phyloP scores from a whole-genome alignment of 2,888 invertebrate genomes.

The Saturnia japonica region DNA sequence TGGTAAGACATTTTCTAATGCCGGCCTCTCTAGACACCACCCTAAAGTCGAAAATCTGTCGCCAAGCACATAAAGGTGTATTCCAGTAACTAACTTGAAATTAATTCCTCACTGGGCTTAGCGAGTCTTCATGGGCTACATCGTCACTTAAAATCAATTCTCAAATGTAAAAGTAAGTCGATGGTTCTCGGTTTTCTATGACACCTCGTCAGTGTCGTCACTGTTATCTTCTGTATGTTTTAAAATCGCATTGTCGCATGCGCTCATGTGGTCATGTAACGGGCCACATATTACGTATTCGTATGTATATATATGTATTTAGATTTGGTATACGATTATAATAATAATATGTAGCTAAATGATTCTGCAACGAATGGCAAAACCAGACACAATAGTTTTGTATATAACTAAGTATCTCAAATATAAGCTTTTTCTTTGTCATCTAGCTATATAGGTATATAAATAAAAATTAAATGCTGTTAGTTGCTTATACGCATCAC shows the following conservation, averaged over 20 bases:
- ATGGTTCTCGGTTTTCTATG: not conserved
- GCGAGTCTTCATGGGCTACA: too few relatives aligned
- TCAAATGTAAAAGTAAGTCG: not conserved
- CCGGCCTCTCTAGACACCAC: too few relatives aligned
- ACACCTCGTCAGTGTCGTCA: not conserved
- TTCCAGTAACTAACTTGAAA: too few relatives aligned
- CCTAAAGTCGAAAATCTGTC: too few relatives aligned
- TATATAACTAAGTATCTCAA: not conserved
- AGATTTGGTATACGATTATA: conserved; percentile 25
- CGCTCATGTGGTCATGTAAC: conserved; percentile 34
- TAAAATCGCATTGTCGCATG: conserved; percentile 44
- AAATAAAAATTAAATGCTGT: too few relatives aligned
- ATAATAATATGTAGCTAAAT: not conserved
- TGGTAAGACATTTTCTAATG: too few relatives aligned
- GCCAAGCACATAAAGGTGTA: too few relatives aligned
- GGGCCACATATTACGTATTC: conserved; percentile 26
- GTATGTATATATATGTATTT: conserved; percentile 24
- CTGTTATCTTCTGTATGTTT: conserved; percentile 31
- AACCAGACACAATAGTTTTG: conserved; percentile 12
- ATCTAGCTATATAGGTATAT: too few relatives aligned
- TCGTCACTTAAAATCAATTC: too few relatives aligned
- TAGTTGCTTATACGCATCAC: too few relatives aligned
- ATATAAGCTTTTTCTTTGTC: too few relatives aligned
- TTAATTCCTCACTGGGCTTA: too few relatives aligned
- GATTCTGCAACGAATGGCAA: conserved; percentile 14